Evolutionary conservation across 2,888 invertebrate genomes (phyloP).

Genomic region (Zaprionus lineosus): DNA sequence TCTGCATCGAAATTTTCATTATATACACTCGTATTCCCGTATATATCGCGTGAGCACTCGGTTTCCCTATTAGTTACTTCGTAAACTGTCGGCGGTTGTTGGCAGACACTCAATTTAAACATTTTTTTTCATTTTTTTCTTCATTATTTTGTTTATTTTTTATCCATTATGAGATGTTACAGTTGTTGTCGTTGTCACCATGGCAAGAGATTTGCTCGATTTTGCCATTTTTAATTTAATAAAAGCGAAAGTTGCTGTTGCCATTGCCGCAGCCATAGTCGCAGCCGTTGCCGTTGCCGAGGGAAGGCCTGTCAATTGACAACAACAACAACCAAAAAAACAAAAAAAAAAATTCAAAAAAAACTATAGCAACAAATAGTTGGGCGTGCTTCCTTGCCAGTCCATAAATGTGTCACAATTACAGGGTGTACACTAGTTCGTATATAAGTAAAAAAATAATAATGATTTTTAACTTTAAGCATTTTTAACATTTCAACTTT

Average conservation of each 20-base stretch:
- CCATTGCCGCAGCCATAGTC: no score
- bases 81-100: slow-evolving; percentile 54
- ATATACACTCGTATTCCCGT: slow-evolving; percentile 32
- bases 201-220: slow-evolving; percentile 58
- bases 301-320: slow-evolving; percentile 73
- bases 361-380: slow-evolving; percentile 1
- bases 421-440: no score
- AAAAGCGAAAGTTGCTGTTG: slow-evolving; percentile 69
- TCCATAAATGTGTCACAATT: no score
- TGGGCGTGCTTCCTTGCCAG: slow-evolving; percentile 54
- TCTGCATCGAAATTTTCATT: slow-evolving; percentile 29
- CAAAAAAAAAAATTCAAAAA: slow-evolving; percentile 24
- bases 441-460: neutral
- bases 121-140: slow-evolving; percentile 1
- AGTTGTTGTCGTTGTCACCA: slow-evolving; percentile 58
- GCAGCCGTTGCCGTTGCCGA: no score
- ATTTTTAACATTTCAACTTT: no score
- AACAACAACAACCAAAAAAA: slow-evolving; percentile 36
- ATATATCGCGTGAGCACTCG: slow-evolving; percentile 43
- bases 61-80: slow-evolving; percentile 40
- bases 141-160: slow-evolving; percentile 13
- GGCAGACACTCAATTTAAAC: slow-evolving; percentile 65
- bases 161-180: slow-evolving; percentile 35
- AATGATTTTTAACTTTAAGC: no score
- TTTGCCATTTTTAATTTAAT: slow-evolving; percentile 51